These are phyloP conservation scores for Setipinna tenuifilis DNA, from an alignment of 2,797 vertebrate genomes.

Conservation along the genomic window DNA sequence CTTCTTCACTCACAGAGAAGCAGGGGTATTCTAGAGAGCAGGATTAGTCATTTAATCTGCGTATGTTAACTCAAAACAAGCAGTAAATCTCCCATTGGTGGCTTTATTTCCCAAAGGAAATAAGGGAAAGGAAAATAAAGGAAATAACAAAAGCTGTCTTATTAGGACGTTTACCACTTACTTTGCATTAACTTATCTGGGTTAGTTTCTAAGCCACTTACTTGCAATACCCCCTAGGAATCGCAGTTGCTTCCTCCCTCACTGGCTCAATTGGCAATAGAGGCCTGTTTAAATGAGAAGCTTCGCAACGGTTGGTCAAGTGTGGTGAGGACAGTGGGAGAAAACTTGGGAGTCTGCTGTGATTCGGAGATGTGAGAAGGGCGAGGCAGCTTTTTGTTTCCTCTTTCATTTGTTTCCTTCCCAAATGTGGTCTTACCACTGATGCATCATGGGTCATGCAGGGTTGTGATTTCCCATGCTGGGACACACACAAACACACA, in stretches of 20 bases:
- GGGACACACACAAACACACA: neutral
- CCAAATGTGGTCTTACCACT: conserved; percentile 14
- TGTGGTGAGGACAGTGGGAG: neutral
- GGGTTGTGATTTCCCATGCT: neutral
- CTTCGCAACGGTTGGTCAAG: neutral
- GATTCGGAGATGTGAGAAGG: neutral
- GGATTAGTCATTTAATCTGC: too few relatives aligned
- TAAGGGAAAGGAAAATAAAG: too few relatives aligned
- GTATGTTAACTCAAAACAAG: too few relatives aligned
- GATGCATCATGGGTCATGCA: neutral
- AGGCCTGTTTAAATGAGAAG: neutral
- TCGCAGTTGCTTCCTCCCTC: neutral
- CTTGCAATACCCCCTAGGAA: too few relatives aligned
- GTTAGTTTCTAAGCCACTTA: too few relatives aligned
- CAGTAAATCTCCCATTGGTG: too few relatives aligned
- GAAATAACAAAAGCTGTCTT: too few relatives aligned
- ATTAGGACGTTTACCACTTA: too few relatives aligned
- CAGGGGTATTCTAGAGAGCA: too few relatives aligned
- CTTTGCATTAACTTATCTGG: too few relatives aligned
- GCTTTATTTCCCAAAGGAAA: too few relatives aligned
- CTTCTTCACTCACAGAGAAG: too few relatives aligned
- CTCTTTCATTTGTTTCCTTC: conserved; percentile 3
- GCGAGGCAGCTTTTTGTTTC: neutral
- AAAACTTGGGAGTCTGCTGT: neutral
- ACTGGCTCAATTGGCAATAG: neutral